Base-by-base conservation (phyloP, 2,113 vertebrate genomes). In the Erythrocercus mccallii region DNA sequence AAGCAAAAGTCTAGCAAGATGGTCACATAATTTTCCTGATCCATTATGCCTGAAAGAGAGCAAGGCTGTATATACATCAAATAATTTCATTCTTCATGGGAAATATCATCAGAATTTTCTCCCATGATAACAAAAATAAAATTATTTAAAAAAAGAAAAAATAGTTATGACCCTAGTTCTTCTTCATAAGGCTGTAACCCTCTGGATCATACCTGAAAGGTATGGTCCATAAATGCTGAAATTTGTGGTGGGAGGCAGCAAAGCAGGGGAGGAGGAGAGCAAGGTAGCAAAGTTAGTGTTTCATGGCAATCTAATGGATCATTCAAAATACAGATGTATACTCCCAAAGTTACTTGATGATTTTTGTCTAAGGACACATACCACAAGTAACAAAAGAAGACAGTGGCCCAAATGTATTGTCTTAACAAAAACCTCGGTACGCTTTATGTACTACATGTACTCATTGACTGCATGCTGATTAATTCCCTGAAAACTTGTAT, bases 221-320 rank as follows among this genome's bases (percentile, higher is more conserved):
- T 28, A 3, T 48, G n/a, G 23, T 31, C 27, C 4, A 9, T 38
- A 27, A 16, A 56, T 22, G 12, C 12, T 42, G 23, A 81, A 62
- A 45, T 70, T 13, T 24, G 19, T 27, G 10, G 11, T 6, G 3
- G 14, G 6, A 30, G 11, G n/a, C 15, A 62, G 27, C 0, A 4
- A 54, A 10, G 7, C 4, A 12, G 4, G 1, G 5, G 6, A 28
- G 9, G 1, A 0, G 0, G 20, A 31, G 61, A 47, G 8, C 9
- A 58, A 42, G 8, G 16, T 8, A 68, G 6, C 27, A 58, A 54
- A 12, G 14, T 14, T 54, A 33, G 11, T 25, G 4, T 70, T 73
- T 69, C 14, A 19, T 58, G 47, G 21, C 28, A 78, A 7, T 47
- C 10, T n/a, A 58, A 45, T 7, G 4, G 12, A 48, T 37, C 16